These are phyloP conservation scores for Campylorhamphus procurvoides DNA, from an alignment of 2,113 vertebrate species.

Conservation along the genomic window DNA sequence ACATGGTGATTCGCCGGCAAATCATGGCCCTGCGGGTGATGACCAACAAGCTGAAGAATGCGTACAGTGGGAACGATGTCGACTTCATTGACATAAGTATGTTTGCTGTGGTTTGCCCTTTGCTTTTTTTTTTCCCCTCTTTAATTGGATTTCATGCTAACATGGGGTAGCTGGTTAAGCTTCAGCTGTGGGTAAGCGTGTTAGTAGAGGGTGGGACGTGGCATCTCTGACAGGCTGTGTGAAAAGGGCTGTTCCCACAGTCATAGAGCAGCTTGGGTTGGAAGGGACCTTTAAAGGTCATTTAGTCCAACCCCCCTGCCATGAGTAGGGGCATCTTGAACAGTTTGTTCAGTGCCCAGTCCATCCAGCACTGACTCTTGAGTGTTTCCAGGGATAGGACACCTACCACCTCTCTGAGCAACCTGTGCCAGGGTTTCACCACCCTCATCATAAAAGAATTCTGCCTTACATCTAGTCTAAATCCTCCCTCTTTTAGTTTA, in stretches of 20 bases:
- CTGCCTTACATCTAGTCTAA: not conserved
- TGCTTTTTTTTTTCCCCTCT: not conserved
- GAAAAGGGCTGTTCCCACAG: not conserved
- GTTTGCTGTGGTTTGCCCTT: not conserved
- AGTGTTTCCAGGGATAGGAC: not conserved
- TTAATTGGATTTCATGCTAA: not conserved
- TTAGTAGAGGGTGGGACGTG: not conserved
- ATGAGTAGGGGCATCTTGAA: not conserved
- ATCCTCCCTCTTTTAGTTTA: not conserved
- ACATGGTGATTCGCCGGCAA: slow-evolving; percentile 89
- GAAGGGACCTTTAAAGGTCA: not conserved
- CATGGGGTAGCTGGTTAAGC: not conserved
- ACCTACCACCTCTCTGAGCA: not conserved
- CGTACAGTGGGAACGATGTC: slow-evolving; percentile 90
- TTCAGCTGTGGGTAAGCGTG: not conserved
- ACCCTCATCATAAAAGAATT: not conserved
- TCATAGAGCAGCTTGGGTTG: not conserved
- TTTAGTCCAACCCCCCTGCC: not conserved
- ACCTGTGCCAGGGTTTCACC: too few species aligned
- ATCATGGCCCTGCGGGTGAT: slow-evolving; percentile 90
- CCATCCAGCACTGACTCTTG: not conserved
- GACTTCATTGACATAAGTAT: slow-evolving; percentile 85
- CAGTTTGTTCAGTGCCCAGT: not conserved
- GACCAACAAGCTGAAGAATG: slow-evolving; percentile 92
- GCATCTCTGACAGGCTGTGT: fast-evolving